Percentiles rank a stretch among this genome's conserved stretches.
phyloP scores from a whole-genome alignment of 37 sponge, comb jelly and placozoan genomes.

The Halisarca cf. caerulea region DNA sequence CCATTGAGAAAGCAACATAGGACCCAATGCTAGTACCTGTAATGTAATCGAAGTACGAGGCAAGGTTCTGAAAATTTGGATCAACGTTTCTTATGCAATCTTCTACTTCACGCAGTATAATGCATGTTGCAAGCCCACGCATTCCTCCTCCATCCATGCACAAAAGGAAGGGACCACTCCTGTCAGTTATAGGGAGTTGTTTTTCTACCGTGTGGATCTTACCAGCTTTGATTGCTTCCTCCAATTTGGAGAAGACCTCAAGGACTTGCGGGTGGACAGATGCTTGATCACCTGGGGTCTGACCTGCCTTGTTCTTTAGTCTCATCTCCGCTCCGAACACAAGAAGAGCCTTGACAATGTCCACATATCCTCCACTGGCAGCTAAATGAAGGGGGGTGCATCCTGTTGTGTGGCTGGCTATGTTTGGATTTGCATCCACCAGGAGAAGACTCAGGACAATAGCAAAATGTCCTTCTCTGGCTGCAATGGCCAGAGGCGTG shows the following conservation, averaged over 20 bases:
- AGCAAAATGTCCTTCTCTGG: background rate
- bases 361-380: background rate
- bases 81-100: constrained; percentile 16
- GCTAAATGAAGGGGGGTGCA: background rate
- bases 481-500: background rate
- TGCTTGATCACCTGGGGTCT: background rate
- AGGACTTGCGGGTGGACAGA: background rate
- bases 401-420: background rate
- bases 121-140: constrained; percentile 25
- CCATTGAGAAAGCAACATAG: constrained; percentile 16
- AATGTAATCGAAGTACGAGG: constrained; percentile 56
- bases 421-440: background rate
- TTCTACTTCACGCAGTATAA: constrained; percentile 48
- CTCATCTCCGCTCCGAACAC: background rate
- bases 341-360: background rate
- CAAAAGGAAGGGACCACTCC: constrained; percentile 13
- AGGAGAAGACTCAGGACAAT: background rate
- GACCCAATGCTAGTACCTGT: constrained; percentile 72
- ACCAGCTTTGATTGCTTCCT: background rate
- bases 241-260: background rate
- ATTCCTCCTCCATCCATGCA: constrained; percentile 66
- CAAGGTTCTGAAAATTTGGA: constrained; percentile 16
- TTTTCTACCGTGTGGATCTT: too few species aligned
- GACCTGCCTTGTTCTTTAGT: background rate
- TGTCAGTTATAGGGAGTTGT: background rate